phyloP scores from a whole-genome alignment of 2,888 invertebrate species.

The Pantelozetes paolii region DNA sequence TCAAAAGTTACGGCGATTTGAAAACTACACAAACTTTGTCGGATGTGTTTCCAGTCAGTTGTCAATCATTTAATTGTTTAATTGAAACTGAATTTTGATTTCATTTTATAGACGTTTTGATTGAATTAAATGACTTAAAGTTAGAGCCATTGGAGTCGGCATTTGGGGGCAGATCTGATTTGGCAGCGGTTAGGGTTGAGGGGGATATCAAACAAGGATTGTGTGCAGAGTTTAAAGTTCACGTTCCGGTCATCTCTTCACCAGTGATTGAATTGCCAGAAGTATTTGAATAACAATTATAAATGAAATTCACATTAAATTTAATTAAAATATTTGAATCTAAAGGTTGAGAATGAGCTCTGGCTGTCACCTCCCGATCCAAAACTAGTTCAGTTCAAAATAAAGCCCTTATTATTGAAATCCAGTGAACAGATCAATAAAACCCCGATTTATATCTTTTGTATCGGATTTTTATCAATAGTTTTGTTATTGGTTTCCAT shows the following conservation, averaged over 20 bases:
- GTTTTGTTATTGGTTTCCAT: conserved; percentile 65
- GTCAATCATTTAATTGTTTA: neutral
- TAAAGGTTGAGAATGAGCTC: conserved; percentile 10
- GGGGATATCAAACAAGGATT: conserved; percentile 74
- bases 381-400: conserved; percentile 2
- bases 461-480: conserved; percentile 69
- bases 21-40: conserved; percentile 77
- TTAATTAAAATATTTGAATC: conserved; percentile 1
- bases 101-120: conserved; percentile 67
- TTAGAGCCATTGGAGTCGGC: conserved; percentile 74
- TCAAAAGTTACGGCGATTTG: conserved; percentile 69
- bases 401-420: neutral
- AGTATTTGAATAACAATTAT: neutral
- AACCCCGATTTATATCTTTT: conserved; percentile 51
- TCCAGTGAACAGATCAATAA: conserved; percentile 2
- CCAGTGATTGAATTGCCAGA: conserved; percentile 39
- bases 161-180: conserved; percentile 47
- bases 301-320: conserved; percentile 5
- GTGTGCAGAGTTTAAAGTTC: conserved; percentile 59
- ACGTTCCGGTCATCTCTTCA: conserved; percentile 44
- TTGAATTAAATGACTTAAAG: conserved; percentile 71
- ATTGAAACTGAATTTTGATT: neutral
- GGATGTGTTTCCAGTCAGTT: conserved; percentile 83
- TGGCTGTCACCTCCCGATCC: conserved; percentile 43
- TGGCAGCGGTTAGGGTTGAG: conserved; percentile 70